phyloP scores from a whole-genome alignment of 2,888 invertebrate species.

The Yponomeuta malinellus region DNA sequence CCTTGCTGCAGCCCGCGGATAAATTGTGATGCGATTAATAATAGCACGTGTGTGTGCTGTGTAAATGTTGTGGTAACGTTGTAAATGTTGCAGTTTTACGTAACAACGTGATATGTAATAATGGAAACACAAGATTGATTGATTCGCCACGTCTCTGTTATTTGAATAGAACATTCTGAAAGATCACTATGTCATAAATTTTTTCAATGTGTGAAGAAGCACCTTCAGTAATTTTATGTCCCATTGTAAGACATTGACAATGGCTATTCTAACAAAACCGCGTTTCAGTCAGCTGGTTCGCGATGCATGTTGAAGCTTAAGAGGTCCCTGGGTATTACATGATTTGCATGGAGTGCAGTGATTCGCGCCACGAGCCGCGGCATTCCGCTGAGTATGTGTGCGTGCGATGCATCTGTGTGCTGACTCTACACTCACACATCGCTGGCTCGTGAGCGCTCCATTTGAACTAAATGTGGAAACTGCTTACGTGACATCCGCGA shows the following conservation, averaged over 20 bases:
- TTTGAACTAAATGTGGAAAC: conserved; percentile 51
- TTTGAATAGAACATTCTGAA: not conserved
- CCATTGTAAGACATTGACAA: not conserved
- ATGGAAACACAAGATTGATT: not conserved
- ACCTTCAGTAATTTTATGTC: not conserved
- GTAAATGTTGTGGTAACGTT: not conserved
- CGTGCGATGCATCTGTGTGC: not conserved
- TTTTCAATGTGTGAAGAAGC: not conserved
- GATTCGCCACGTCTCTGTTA: too few species aligned
- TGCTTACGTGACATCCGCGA: conserved; percentile 45
- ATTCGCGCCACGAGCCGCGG: not conserved
- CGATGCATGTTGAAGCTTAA: not conserved
- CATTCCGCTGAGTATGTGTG: not conserved
- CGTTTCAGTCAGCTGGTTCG: not conserved
- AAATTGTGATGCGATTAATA: conserved; percentile 24
- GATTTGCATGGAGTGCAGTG: not conserved
- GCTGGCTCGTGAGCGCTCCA: conserved; percentile 30
- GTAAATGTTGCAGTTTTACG: not conserved
- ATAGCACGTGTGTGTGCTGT: conserved; percentile 20
- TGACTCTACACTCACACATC: not conserved
- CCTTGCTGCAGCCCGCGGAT: conserved; percentile 24
- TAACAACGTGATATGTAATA: not conserved
- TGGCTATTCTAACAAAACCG: not conserved
- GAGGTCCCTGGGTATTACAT: not conserved
- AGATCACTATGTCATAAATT: not conserved